Conservation (phyloP, 2,888 invertebrate species). For the Steinernema scapterisci region DNA sequence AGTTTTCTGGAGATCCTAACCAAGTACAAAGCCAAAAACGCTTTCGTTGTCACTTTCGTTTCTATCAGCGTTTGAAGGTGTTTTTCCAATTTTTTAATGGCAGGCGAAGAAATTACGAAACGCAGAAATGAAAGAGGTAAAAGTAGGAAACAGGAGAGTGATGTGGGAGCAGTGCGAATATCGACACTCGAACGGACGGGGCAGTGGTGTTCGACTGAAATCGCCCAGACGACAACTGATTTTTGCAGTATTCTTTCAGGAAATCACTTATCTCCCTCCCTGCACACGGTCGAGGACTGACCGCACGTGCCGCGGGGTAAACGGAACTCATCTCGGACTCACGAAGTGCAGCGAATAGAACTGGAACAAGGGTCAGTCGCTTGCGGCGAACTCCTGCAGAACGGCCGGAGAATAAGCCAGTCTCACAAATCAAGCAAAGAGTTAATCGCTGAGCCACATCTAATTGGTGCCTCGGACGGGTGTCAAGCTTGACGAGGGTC, state of each 20-base stretch:
- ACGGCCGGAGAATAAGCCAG: too few species aligned
- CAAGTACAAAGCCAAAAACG: not conserved
- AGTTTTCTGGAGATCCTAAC: too few species aligned
- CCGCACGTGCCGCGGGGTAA: slow-evolving; percentile 7
- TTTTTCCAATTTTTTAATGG: not conserved
- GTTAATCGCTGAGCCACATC: slow-evolving; percentile 7
- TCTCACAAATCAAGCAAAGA: not conserved
- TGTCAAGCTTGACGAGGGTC: not conserved
- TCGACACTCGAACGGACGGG: slow-evolving; percentile 3
- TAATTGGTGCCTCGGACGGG: not conserved
- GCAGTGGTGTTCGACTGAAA: not conserved
- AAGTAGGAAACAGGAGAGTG: not conserved
- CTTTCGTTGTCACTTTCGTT: slow-evolving; percentile 15
- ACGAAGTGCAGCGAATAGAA: not conserved
- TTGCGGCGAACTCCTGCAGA: too few species aligned
- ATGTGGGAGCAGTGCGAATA: too few species aligned
- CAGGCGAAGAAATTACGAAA: too few species aligned
- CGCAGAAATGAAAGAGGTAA: not conserved
- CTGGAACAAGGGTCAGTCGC: too few species aligned
- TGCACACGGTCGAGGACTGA: not conserved
- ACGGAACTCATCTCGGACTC: not conserved
- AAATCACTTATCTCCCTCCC: slow-evolving; percentile 1
- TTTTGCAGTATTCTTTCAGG: slow-evolving; percentile 19
- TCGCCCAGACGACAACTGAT: slow-evolving; percentile 21
- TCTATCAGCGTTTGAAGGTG: not conserved